These are phyloP conservation scores for Microctenopoma stevenorrisi DNA, from an alignment of 2,797 vertebrate species.

Conservation along the genomic window DNA sequence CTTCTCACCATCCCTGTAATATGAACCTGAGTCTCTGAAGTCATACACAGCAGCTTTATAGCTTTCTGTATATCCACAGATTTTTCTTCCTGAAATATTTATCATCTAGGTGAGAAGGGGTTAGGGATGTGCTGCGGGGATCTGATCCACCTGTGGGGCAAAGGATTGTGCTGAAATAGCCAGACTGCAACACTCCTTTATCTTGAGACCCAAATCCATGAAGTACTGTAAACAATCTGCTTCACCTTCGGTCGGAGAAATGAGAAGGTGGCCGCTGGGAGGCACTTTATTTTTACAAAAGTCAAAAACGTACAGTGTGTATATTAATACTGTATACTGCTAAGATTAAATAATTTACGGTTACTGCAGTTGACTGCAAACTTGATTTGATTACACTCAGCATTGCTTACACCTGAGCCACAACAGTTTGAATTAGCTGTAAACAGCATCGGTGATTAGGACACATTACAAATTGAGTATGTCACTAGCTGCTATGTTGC, in stretches of 20 bases:
- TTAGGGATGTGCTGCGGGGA: slow-evolving; percentile 71
- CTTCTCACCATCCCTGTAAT: slow-evolving; percentile 33
- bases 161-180: slow-evolving; percentile 69
- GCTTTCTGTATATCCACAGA: slow-evolving; percentile 65
- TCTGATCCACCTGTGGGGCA: slow-evolving; percentile 75
- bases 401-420: not conserved
- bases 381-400: not conserved
- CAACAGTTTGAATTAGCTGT: not conserved
- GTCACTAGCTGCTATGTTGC: not conserved
- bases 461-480: not conserved
- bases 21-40: slow-evolving; percentile 63
- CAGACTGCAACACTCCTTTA: slow-evolving; percentile 59
- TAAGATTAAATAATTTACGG: slow-evolving; percentile 11
- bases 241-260: slow-evolving; percentile 52
- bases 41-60: slow-evolving; percentile 61
- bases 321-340: slow-evolving; percentile 24
- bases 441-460: not conserved
- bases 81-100: slow-evolving; percentile 79
- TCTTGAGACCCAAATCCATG: slow-evolving; percentile 59
- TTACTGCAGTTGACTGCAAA: slow-evolving; percentile 10
- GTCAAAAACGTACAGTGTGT: slow-evolving; percentile 5
- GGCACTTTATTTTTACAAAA: slow-evolving; percentile 30
- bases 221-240: slow-evolving; percentile 44
- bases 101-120: slow-evolving; percentile 68
- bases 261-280: slow-evolving; percentile 42